Evolutionary conservation across 2,888 invertebrate genomes (phyloP).

Genomic region (Pseudococcus jackbeardsleyi): DNA sequence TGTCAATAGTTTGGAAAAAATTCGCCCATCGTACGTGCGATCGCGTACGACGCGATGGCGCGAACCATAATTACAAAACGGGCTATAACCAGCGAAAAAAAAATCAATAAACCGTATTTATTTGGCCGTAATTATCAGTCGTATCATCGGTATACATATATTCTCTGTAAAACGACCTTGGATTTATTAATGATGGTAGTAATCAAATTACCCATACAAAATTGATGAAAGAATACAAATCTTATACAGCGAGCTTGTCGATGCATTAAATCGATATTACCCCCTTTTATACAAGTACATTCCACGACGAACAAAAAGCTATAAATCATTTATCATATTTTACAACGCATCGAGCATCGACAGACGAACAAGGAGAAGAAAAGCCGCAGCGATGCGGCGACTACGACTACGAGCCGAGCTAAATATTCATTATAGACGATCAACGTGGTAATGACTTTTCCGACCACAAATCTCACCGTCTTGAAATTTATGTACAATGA

Average conservation of each 20-base stretch:
- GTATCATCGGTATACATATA: slow-evolving; percentile 9
- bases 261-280: slow-evolving; percentile 43
- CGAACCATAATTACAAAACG: not conserved
- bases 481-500: slow-evolving; percentile 21
- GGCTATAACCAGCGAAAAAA: not conserved
- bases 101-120: slow-evolving; percentile 29
- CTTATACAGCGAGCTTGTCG: not conserved
- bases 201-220: slow-evolving; percentile 51
- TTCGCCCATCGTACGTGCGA: not conserved
- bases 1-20: not conserved
- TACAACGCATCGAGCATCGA: not conserved
- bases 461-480: not conserved
- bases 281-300: not conserved
- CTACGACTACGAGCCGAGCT: not conserved
- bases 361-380: not conserved
- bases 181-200: slow-evolving; percentile 46
- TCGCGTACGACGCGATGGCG: not conserved
- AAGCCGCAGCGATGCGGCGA: not conserved
- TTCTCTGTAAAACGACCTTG: slow-evolving; percentile 41
- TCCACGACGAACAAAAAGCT: slow-evolving; percentile 2
- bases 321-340: slow-evolving; percentile 44
- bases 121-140: slow-evolving; percentile 16
- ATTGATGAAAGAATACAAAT: slow-evolving; percentile 45
- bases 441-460: not conserved
- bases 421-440: slow-evolving; percentile 21